Conservation (phyloP, 2,113 vertebrate genomes). For the Hiodon alosoides region DNA sequence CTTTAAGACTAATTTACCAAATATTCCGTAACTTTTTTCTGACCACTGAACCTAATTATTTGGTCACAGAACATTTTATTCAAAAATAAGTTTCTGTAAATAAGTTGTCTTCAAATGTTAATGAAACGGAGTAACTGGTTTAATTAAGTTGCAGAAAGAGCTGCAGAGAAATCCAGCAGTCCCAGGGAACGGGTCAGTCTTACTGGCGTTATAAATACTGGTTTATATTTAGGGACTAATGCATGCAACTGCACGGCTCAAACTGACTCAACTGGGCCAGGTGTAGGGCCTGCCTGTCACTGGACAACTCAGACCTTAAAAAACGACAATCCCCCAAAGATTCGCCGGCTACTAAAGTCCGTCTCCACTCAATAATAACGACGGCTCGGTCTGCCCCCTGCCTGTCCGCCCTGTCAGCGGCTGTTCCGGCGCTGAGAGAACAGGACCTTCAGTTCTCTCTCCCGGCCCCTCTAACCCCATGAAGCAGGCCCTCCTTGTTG, state of each 20-base stretch:
- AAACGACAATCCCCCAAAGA: not conserved
- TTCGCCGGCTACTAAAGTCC: not conserved
- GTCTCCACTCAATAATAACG: not conserved
- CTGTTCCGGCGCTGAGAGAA: not conserved
- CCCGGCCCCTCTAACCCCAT: not conserved
- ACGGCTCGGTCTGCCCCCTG: not conserved
- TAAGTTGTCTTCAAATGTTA: too few species aligned
- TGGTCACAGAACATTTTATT: too few species aligned
- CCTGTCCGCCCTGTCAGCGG: not conserved
- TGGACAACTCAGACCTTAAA: slow-evolving; percentile 1
- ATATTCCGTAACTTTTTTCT: too few species aligned
- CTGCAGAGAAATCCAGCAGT: not conserved
- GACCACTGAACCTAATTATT: too few species aligned
- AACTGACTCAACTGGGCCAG: slow-evolving; percentile 42
- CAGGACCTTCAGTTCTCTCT: too few species aligned
- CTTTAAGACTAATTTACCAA: too few species aligned
- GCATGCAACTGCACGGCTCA: slow-evolving; percentile 26
- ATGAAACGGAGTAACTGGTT: not conserved
- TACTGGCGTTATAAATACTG: slow-evolving; percentile 28
- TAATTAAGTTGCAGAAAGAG: not conserved
- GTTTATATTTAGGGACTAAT: slow-evolving; percentile 33
- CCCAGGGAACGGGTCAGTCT: not conserved
- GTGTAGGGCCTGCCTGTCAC: slow-evolving; percentile 32
- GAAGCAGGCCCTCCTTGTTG: not conserved
- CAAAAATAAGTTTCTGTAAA: too few species aligned